Base-by-base conservation (phyloP, 1,140 invertebrate species). In the Rhizoglyphus robini region DNA sequence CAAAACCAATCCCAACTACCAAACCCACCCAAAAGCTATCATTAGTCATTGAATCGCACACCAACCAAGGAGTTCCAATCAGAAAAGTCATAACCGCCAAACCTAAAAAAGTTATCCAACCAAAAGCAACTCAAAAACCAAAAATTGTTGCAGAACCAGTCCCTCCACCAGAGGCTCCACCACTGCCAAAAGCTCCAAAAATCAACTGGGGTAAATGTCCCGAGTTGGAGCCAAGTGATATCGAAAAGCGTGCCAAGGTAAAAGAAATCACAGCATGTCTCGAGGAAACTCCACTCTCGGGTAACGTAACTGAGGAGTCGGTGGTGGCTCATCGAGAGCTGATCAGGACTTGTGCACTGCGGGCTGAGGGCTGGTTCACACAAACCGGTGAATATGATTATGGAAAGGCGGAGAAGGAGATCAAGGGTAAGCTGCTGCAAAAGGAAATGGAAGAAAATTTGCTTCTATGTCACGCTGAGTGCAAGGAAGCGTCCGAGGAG, bases 341-440 rank as follows among this genome's bases (percentile, higher is more conserved):
- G 49, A 67, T 69, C 15, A 66, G 66, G 23, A 62, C 68, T 46
- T 69, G 68, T 67, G 68, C 68, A n/a, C 48, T 69, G 32, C 62
- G 60, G 20, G 62, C 31, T 15, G 68, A 69, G 30, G 68, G 68
- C 30, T 69, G 68, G 71, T 65, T 65, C 32, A 57, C 51, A 58
- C 0, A 31, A 48, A 29, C 46, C 38, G 58, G 58, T 60, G 48
- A 64, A 32, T 73, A 73, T 68, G 70, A 70, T 25, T 73, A 68
- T 66, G 70, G 68, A 15, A 68, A 70, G 27, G 72, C 72, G 13
- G 69, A 69, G 48, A 64, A 58, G 36, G 72, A 73, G 67, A 73
- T 73, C 41, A 69, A 70, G 51, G 66, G 67, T n/a, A 73, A 73
- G 54, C 68, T 68, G 54, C 63, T 73, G 18, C 54, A 65, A 1